Percentiles rank a stretch among this genome's conserved stretches.
These are phyloP conservation scores for Cyanoliseus patagonus DNA, from an alignment of 2,113 vertebrate genomes.

Conservation along the genomic window DNA sequence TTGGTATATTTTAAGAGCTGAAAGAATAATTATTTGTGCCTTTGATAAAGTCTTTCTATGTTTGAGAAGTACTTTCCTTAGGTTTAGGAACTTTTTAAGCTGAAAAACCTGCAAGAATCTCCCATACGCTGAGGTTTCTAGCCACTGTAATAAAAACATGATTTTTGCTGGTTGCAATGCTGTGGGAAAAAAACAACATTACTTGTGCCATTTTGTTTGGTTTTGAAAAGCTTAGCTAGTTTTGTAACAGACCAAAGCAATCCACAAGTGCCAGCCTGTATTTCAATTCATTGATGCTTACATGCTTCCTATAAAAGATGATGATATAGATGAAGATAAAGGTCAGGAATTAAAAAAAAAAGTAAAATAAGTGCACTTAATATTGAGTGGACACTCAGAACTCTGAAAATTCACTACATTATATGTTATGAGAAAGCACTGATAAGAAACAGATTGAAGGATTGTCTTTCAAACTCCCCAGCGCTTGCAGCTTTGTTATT, in stretches of 20 bases:
- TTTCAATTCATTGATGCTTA: neutral
- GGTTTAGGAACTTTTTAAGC: neutral
- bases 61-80: neutral
- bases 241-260: neutral
- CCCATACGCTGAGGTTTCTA: neutral
- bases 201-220: neutral
- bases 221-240: neutral
- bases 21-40: neutral
- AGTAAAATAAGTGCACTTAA: neutral
- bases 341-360: neutral
- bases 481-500: neutral
- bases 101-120: neutral
- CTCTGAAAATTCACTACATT: neutral
- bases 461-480: neutral
- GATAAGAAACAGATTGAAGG: fast-evolving
- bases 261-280: neutral
- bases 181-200: neutral
- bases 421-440: neutral
- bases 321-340: neutral
- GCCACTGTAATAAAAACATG: neutral
- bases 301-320: neutral
- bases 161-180: neutral
- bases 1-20: neutral
- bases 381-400: neutral
- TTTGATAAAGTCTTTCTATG: neutral